Conservation (phyloP, 2,113 vertebrate genomes). For the Spilogale gracilis region DNA sequence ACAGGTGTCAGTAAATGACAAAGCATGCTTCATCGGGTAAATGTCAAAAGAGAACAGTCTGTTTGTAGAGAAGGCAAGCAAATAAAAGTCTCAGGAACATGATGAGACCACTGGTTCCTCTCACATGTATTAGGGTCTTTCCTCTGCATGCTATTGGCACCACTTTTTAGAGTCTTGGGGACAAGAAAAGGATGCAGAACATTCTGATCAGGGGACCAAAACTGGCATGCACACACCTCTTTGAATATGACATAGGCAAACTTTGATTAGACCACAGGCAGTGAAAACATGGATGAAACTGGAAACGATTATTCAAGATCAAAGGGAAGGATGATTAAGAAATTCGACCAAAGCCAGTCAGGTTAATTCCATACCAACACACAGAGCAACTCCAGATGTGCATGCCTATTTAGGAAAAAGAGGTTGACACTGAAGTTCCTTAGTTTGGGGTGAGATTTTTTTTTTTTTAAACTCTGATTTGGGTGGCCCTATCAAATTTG, state of each 20-base stretch:
- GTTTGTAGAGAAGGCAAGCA: conserved; percentile 17
- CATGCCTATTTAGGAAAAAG: conserved; percentile 76
- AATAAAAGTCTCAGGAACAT: conserved; percentile 50
- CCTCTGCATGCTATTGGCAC: conserved; percentile 64
- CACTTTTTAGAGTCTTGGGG: neutral
- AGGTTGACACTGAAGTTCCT: conserved; percentile 58
- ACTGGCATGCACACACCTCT: conserved; percentile 79
- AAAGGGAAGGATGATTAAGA: conserved; percentile 72
- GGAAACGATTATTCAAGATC: conserved; percentile 70
- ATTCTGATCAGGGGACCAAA: conserved; percentile 1
- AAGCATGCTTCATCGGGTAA: conserved; percentile 42
- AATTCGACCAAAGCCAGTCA: conserved; percentile 64
- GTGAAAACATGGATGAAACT: conserved; percentile 31
- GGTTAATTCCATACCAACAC: conserved; percentile 75
- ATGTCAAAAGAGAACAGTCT: conserved; percentile 63
- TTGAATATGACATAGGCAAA: neutral
- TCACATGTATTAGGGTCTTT: conserved; percentile 46
- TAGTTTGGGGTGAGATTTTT: conserved; percentile 78
- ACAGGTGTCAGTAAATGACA: conserved; percentile 33
- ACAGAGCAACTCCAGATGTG: conserved; percentile 61
- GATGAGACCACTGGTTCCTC: neutral
- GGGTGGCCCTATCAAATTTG: neutral
- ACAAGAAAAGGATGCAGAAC: conserved; percentile 28
- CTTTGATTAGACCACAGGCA: conserved; percentile 74
- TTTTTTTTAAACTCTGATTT: neutral